These are phyloP conservation scores for Ceyx melanurus DNA, from an alignment of 2,113 vertebrate species.

Conservation along the genomic window DNA sequence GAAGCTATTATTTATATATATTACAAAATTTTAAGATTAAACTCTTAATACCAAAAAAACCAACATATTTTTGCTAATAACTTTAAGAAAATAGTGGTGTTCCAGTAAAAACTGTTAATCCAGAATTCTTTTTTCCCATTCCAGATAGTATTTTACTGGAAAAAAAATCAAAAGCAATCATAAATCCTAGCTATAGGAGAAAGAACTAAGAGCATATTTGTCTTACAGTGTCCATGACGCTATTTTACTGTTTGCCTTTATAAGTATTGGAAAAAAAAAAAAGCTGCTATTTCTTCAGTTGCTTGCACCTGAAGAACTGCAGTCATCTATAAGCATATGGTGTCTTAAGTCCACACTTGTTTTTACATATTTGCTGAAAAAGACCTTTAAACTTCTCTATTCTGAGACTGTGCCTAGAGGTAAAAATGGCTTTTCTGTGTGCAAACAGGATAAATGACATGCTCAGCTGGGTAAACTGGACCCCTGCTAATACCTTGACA, in stretches of 20 bases:
- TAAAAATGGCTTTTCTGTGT: not conserved
- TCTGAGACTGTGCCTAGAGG: not conserved
- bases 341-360: not conserved
- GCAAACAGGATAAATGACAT: not conserved
- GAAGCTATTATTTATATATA: constrained; percentile 41
- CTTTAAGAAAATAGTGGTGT: constrained; percentile 39
- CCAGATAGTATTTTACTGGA: not conserved
- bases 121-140: not conserved
- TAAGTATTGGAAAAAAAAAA: not conserved
- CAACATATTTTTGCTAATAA: not conserved
- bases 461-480: not conserved
- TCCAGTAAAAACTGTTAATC: not conserved
- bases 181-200: not conserved
- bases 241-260: not conserved
- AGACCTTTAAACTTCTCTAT: not conserved
- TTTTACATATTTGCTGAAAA: not conserved
- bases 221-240: not conserved
- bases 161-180: not conserved
- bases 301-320: not conserved
- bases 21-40: constrained; percentile 31
- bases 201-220: not conserved
- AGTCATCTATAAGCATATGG: not conserved
- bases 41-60: not conserved
- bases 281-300: not conserved
- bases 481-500: not conserved